Evolutionary conservation across 2,113 vertebrate species (phyloP).

Genomic region (Malurus alboscapulatus): DNA sequence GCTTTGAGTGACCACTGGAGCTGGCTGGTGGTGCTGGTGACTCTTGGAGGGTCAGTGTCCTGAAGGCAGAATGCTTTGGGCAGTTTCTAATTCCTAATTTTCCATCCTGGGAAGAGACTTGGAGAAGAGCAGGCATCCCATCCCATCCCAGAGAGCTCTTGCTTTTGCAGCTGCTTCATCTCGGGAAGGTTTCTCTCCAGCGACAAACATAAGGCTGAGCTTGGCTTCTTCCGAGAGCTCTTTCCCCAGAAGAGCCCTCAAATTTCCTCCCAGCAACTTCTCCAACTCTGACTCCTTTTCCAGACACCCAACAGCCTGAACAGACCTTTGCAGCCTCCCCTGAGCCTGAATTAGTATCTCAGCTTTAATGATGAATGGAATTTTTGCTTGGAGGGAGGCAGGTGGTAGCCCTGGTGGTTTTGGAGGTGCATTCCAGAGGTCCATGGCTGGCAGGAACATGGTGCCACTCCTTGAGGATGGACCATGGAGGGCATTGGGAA

Average conservation of each 20-base stretch:
- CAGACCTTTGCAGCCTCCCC: not conserved
- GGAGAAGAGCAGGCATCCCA: not conserved
- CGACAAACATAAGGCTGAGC: not conserved
- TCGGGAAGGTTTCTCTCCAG: not conserved
- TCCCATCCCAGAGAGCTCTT: not conserved
- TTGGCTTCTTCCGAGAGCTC: not conserved
- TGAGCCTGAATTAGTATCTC: not conserved
- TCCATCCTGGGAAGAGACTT: not conserved
- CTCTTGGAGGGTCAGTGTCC: not conserved
- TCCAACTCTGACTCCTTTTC: not conserved
- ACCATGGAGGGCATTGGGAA: not conserved
- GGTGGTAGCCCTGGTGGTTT: not conserved
- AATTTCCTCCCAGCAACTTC: not conserved
- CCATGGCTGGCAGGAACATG: not conserved
- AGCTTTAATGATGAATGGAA: not conserved
- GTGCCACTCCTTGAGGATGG: not conserved
- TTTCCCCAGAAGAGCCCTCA: not conserved
- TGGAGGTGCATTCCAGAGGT: not conserved
- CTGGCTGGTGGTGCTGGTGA: not conserved
- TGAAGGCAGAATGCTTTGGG: not conserved
- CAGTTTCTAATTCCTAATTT: not conserved
- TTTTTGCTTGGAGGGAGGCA: not conserved
- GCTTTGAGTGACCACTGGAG: accelerated
- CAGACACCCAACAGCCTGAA: not conserved
- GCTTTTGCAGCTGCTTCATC: not conserved